Evolutionary conservation across 2,797 vertebrate genomes (phyloP).

Genomic region (Melanotaenia boesemani): DNA sequence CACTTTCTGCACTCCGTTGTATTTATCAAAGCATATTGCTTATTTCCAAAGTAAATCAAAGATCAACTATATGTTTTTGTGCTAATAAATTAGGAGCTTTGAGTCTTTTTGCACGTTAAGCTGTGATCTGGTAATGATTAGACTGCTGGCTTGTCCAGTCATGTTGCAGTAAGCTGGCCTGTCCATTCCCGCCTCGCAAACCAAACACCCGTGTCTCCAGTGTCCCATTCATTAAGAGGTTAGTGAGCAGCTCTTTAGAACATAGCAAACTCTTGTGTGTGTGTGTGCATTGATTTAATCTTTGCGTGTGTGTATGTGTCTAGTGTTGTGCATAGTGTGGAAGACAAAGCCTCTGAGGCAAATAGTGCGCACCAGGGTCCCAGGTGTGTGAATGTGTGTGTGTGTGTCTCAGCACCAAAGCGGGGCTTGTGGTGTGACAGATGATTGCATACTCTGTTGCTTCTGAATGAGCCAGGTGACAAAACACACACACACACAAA

Average conservation of each 20-base stretch:
- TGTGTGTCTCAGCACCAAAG: conserved; percentile 17
- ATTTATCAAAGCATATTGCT: not conserved
- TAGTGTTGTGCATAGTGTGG: conserved; percentile 36
- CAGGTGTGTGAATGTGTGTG: conserved; percentile 50
- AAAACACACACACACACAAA: conserved; percentile 51
- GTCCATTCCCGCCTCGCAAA: not conserved
- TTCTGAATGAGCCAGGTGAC: conserved; percentile 76
- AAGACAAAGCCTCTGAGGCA: conserved; percentile 55
- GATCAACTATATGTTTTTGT: not conserved
- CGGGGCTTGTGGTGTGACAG: conserved; percentile 49
- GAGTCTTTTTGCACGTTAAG: conserved; percentile 11
- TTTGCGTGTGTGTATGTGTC: conserved; percentile 19
- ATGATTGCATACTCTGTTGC: conserved; percentile 62
- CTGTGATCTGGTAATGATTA: conserved; percentile 44
- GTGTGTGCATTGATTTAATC: conserved; percentile 27
- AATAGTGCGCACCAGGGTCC: conserved; percentile 55
- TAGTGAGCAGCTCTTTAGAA: conserved; percentile 48
- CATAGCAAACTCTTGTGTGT: conserved; percentile 40
- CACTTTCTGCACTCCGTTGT: not conserved
- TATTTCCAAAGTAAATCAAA: conserved; percentile 9
- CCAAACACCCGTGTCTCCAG: conserved; percentile 26
- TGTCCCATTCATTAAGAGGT: conserved; percentile 51
- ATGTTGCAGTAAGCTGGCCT: conserved; percentile 11
- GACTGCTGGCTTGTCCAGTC: conserved; percentile 31
- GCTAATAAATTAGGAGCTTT: not conserved